Percentiles rank a stretch among this genome's conserved stretches.
Evolutionary conservation across 2,797 vertebrate species (phyloP).

Genomic region (Bryconaethiops microstoma): DNA sequence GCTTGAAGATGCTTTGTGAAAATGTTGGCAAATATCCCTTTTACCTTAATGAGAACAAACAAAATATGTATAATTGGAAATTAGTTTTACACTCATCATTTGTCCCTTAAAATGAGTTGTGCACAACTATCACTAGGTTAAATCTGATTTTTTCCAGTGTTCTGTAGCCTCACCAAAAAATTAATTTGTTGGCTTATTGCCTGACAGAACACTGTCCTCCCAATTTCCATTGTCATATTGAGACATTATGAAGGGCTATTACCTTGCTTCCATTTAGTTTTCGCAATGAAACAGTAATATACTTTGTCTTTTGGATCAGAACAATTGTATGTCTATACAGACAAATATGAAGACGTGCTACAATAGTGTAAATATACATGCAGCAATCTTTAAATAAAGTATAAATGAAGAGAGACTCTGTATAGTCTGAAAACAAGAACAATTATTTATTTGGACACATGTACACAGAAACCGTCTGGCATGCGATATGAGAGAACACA

Average conservation of each 20-base stretch:
- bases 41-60: no score
- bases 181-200: neutral
- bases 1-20: no score
- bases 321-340: neutral
- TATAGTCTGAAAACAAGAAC: slow-evolving; percentile 6
- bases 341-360: neutral
- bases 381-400: neutral
- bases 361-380: neutral
- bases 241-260: neutral
- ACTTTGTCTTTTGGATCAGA: neutral
- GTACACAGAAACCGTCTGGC: slow-evolving; percentile 10
- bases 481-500: slow-evolving; percentile 41
- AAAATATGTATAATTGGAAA: no score
- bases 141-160: no score
- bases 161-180: no score
- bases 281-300: neutral
- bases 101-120: no score
- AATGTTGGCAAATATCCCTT: no score
- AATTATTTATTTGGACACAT: slow-evolving; percentile 43
- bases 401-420: slow-evolving; percentile 19
- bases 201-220: neutral
- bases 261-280: neutral
- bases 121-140: no score
- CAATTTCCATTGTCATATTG: neutral
- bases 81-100: no score